phyloP scores from a whole-genome alignment of 2,888 invertebrate genomes.

The Drosophila monieri region DNA sequence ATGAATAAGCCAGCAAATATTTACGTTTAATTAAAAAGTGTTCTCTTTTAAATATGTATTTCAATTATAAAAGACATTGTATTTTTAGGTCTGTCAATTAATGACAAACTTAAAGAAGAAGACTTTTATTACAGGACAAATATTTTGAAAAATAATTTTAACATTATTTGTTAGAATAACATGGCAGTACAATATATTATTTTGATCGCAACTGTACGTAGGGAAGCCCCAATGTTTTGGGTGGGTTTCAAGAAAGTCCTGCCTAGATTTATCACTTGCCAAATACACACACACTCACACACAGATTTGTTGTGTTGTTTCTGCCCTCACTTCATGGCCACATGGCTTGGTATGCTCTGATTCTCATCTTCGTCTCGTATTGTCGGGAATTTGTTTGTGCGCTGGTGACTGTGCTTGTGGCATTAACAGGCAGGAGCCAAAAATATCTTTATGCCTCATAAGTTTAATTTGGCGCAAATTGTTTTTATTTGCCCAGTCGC shows the following conservation, averaged over 20 bases:
- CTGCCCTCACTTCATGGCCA: conserved; percentile 42
- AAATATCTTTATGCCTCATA: conserved; percentile 81
- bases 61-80: background rate
- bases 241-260: conserved; percentile 46
- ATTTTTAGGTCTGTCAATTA: too few relatives aligned
- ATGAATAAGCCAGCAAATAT: background rate
- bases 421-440: conserved; percentile 70
- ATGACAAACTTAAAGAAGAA: too few relatives aligned
- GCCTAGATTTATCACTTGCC: conserved; percentile 77
- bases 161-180: background rate
- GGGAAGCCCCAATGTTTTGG: conserved; percentile 12
- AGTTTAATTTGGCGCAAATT: conserved; percentile 80
- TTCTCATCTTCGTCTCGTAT: conserved; percentile 58
- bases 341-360: conserved; percentile 64
- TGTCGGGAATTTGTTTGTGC: conserved; percentile 68
- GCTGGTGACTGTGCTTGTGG: conserved; percentile 48
- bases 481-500: conserved; percentile 75
- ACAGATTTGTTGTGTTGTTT: conserved; percentile 41
- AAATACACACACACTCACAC: conserved; percentile 54
- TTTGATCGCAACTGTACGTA: background rate
- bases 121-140: too few relatives aligned
- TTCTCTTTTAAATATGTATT: background rate
- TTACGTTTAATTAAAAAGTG: background rate
- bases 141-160: background rate
- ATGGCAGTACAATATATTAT: background rate